Conservation (phyloP, 2,113 vertebrate species). For the Percopsis transmontana region DNA sequence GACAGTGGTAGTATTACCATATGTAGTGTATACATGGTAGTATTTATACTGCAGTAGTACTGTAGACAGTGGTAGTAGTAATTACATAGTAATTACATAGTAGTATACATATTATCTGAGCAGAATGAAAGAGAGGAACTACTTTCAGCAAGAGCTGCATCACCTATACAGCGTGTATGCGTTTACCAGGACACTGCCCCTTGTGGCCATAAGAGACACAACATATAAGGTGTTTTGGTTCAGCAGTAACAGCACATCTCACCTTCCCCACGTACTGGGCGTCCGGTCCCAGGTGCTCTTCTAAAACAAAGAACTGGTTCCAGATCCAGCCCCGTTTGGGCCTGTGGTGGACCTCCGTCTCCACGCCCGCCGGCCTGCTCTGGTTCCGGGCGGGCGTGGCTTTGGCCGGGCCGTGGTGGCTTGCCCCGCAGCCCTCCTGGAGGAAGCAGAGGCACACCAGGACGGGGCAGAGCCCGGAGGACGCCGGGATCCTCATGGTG, state of each 20-base stretch:
- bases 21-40: too few relatives aligned
- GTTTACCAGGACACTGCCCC: too few relatives aligned
- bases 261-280: conserved; percentile 98
- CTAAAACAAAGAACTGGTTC: conserved; percentile 99
- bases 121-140: too few relatives aligned
- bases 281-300: conserved; percentile 97
- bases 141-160: too few relatives aligned
- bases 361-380: conserved; percentile 85
- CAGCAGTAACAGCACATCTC: conserved; percentile 47
- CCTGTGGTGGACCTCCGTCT: conserved; percentile 96
- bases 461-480: conserved; percentile 90
- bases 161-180: too few relatives aligned
- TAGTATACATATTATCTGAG: too few relatives aligned
- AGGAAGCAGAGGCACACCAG: conserved; percentile 97
- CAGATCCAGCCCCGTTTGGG: conserved; percentile 99
- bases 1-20: too few relatives aligned
- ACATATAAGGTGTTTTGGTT: too few relatives aligned
- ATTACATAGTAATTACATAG: too few relatives aligned
- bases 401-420: conserved; percentile 63
- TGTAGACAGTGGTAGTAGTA: too few relatives aligned
- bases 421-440: conserved; percentile 86
- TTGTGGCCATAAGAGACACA: neutral
- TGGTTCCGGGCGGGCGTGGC: conserved; percentile 83
- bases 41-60: too few relatives aligned
- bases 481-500: conserved; percentile 89